Evolutionary conservation across 2,888 invertebrate genomes (phyloP), one percentile per base, ranked within the genome.

Genomic region (Ligdia adustata): DNA sequence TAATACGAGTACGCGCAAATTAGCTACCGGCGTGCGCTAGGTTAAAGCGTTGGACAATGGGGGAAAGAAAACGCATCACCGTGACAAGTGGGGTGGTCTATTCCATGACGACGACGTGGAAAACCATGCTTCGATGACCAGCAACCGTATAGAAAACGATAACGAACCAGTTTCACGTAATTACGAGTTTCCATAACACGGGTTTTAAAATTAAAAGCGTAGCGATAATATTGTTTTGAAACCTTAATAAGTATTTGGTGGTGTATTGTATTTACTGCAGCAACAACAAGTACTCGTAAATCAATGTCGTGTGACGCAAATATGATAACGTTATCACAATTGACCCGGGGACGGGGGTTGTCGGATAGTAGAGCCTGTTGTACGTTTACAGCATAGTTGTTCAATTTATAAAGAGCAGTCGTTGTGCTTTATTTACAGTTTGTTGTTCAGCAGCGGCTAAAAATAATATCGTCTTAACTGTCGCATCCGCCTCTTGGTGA

Each of bases 11-110:
- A 48, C 52, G 51, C 32, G 51, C 48, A 48, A 52, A 51, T 59
- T 59, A 49, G 43, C 32, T 39, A 40, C 49, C 20, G 20, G 9
- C 22, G n/a, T 7, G 12, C 14, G 31, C n/a, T 11, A 40, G 34
- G 55, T 41, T 51, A 55, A 60, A 50, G 53, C 48, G 35, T 51
- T 54, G 41, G 37, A 39, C 34, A 41, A 32, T 44, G 38, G 46
- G 52, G 54, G 51, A 35, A 57, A 57, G 51, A 35, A 57, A 57
- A 80, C 62, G 61, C 81, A 84, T 63, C 77, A 88, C 82, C 86
- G 87, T 88, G 75, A 88, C 89, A 82, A 76, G 79, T 82, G 72
- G 88, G 88, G 89, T 88, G 82, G 82, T 78, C 80, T 83, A 86
- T 81, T 84, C 77, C 78, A 80, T 82, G 80, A 76, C 76, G 80